phyloP scores from a whole-genome alignment of 53 echinoderm and acorn worm genomes.

The Hippasteria phrygiana region DNA sequence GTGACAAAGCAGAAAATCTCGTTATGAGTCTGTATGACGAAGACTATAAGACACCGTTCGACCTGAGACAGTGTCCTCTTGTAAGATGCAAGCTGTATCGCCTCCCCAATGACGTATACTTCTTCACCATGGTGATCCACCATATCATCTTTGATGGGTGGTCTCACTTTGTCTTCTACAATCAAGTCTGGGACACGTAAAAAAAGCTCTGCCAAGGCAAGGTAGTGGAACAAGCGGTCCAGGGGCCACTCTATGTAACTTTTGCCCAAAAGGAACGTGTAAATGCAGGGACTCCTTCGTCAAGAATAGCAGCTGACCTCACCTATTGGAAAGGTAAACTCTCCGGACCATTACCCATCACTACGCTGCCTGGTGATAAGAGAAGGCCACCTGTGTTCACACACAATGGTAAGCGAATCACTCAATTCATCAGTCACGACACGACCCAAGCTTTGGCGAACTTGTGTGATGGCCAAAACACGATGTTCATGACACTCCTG shows the following conservation, averaged over 20 bases:
- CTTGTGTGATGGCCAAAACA: conserved; percentile 8
- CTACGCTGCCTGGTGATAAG: conserved; percentile 30
- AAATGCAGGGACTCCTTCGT: neutral
- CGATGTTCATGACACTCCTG: conserved; percentile 30
- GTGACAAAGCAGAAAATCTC: neutral
- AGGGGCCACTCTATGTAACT: conserved; percentile 1
- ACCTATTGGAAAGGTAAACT: conserved; percentile 27
- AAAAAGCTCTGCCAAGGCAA: neutral
- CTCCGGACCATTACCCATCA: conserved; percentile 18
- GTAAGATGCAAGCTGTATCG: conserved; percentile 28
- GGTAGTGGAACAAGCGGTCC: neutral
- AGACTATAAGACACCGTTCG: conserved; percentile 38
- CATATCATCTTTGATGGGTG: conserved; percentile 38
- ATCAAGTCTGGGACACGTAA: conserved; percentile 34
- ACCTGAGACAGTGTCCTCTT: conserved; percentile 11
- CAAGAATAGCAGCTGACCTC: neutral
- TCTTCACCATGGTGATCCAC: conserved; percentile 33
- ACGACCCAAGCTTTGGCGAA: neutral
- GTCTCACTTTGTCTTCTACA: conserved; percentile 43
- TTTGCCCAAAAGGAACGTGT: conserved; percentile 2
- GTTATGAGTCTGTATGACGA: conserved; percentile 20
- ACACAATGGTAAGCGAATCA: conserved; percentile 33
- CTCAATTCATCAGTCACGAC: conserved; percentile 8
- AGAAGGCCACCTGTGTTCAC: conserved; percentile 21
- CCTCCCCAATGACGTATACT: conserved; percentile 5